Evolutionary conservation across 2,888 invertebrate genomes (phyloP).

Genomic region (Lumbricus terrestris): DNA sequence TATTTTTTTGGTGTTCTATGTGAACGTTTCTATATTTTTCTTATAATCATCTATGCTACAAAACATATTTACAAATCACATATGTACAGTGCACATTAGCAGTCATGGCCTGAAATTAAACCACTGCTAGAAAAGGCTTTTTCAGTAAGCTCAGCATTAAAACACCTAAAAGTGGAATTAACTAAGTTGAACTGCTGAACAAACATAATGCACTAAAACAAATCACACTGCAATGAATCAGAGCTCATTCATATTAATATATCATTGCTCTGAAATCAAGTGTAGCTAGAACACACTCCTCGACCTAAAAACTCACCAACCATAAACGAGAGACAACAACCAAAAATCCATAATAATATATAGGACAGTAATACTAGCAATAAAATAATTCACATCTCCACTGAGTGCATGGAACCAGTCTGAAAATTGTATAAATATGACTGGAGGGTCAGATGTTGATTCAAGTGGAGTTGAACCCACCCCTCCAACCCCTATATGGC

Average conservation of each 20-base stretch:
- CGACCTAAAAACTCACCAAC: not conserved
- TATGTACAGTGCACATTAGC: not conserved
- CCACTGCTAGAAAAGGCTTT: not conserved
- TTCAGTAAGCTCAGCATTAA: not conserved
- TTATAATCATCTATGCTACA: not conserved
- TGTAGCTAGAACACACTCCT: not conserved
- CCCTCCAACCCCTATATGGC: no score
- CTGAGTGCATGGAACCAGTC: no score
- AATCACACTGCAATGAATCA: not conserved
- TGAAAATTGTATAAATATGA: no score
- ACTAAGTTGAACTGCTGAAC: not conserved
- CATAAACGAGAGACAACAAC: not conserved
- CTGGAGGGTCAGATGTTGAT: no score
- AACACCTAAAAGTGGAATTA: not conserved
- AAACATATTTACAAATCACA: not conserved
- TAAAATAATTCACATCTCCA: not conserved
- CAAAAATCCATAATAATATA: not conserved
- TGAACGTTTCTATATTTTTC: not conserved
- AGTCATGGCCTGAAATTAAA: not conserved
- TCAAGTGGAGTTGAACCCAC: no score
- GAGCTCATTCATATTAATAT: not conserved
- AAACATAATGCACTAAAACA: not conserved
- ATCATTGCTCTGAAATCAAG: not conserved
- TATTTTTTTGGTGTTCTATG: constrained; percentile 8
- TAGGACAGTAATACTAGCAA: not conserved